Evolutionary conservation across 2,113 vertebrate genomes (phyloP).

Genomic region (Chroicocephalus ridibundus): DNA sequence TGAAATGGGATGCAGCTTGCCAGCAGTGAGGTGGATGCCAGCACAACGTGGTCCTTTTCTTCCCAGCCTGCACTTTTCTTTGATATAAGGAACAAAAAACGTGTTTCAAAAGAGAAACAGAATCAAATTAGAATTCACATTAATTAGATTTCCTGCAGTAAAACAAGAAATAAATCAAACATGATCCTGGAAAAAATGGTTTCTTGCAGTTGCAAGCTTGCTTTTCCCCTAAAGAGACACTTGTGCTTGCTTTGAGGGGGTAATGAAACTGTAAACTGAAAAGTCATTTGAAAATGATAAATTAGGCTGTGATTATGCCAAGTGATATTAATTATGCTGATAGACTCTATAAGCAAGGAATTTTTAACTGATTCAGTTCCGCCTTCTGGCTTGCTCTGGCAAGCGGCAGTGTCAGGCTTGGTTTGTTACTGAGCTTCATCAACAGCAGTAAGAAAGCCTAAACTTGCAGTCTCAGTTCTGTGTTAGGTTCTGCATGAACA

Average conservation of each 20-base stretch:
- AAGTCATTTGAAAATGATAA: slow-evolving; percentile 46
- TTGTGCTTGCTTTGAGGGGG: slow-evolving; percentile 34
- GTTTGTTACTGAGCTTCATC: background rate
- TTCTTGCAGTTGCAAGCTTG: slow-evolving; percentile 13
- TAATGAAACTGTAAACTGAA: slow-evolving; percentile 26
- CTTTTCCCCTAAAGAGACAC: slow-evolving; percentile 45
- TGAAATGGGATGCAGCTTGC: background rate
- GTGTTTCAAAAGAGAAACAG: slow-evolving; percentile 25
- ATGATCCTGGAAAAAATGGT: background rate
- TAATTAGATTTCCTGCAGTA: slow-evolving; percentile 59
- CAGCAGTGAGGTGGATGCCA: background rate
- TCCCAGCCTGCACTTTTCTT: background rate
- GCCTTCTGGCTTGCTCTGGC: background rate
- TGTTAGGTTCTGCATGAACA: background rate
- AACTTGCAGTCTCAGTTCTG: background rate
- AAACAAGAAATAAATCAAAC: slow-evolving; percentile 53
- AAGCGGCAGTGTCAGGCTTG: background rate
- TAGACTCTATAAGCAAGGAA: background rate
- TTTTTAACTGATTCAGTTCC: slow-evolving; percentile 6
- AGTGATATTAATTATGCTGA: slow-evolving; percentile 63
- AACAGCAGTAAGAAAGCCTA: background rate
- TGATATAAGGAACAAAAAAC: slow-evolving; percentile 29
- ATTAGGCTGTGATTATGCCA: slow-evolving; percentile 32
- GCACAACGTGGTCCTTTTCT: background rate
- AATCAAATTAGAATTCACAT: slow-evolving; percentile 53